A percentile compares a stretch with the other conserved stretches of the same genome.
Evolutionary conservation across 2,113 vertebrate species (phyloP).

Genomic region (Lampris megalopsis): DNA sequence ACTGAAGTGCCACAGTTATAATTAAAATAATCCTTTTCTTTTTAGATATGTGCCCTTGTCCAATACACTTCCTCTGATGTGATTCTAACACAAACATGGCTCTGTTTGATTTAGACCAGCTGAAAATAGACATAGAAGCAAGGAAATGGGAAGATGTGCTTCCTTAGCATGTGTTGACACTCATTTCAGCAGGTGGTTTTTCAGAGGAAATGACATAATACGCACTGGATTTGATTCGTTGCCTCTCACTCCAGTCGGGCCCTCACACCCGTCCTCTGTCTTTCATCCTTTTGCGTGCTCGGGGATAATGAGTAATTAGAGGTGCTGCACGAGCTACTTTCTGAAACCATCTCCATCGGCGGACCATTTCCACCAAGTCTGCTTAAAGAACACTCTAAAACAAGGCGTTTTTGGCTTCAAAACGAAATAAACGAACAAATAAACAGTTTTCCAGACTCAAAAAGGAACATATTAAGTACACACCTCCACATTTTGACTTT

Average conservation of each 20-base stretch:
- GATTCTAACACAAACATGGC: background rate
- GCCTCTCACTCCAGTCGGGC: background rate
- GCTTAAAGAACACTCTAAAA: constrained; percentile 19
- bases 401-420: constrained; percentile 21
- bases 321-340: constrained; percentile 2
- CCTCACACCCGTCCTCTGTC: constrained; percentile 14
- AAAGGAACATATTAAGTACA: constrained; percentile 59
- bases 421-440: constrained; percentile 19
- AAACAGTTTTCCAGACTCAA: background rate
- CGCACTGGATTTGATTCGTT: constrained; percentile 1
- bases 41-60: too few species aligned
- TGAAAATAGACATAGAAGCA: background rate
- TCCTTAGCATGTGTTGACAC: background rate
- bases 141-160: constrained; percentile 4
- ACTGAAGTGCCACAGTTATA: background rate
- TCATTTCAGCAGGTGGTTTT: constrained; percentile 26
- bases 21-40: too few species aligned
- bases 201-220: constrained; percentile 27
- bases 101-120: background rate
- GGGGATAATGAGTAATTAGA: constrained; percentile 33
- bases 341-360: background rate
- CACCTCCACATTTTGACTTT: constrained; percentile 46
- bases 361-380: constrained; percentile 21
- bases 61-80: too few species aligned
- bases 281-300: constrained; percentile 39